Percentiles rank a stretch among this genome's conserved stretches.
Evolutionary conservation across 2,797 vertebrate species (phyloP).

Genomic region (Acomys russatus): DNA sequence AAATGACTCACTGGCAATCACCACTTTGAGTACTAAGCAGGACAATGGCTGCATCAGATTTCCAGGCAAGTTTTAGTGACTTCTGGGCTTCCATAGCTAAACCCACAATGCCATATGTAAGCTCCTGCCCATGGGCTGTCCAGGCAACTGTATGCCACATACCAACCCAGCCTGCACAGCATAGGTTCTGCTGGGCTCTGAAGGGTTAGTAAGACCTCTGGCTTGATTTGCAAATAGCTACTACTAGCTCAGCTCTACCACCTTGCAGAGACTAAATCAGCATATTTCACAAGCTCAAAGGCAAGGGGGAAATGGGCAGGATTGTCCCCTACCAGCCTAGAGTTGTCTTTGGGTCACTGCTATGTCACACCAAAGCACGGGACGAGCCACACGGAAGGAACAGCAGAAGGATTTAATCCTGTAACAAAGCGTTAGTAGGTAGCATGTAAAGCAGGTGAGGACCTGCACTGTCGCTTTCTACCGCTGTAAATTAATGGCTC

Average conservation of each 20-base stretch:
- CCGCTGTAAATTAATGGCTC: constrained; percentile 61
- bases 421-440: constrained; percentile 46
- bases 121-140: not conserved
- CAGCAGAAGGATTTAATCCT: constrained; percentile 36
- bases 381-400: too few relatives aligned
- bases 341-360: not conserved
- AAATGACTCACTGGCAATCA: not conserved
- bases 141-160: too few relatives aligned
- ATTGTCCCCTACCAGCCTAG: constrained; percentile 9
- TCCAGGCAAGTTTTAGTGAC: not conserved
- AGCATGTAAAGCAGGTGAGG: constrained; percentile 8
- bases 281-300: not conserved
- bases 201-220: not conserved
- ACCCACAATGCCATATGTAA: not conserved
- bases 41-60: constrained; percentile 50
- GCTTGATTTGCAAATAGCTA: constrained; percentile 1
- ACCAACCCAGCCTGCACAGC: not conserved
- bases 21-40: not conserved
- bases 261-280: constrained; percentile 33
- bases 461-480: constrained; percentile 42
- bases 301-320: not conserved
- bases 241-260: not conserved
- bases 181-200: not conserved
- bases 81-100: not conserved
- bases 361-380: not conserved